Conservation (phyloP, 2,888 invertebrate genomes). For the Drosophila planitibia region DNA sequence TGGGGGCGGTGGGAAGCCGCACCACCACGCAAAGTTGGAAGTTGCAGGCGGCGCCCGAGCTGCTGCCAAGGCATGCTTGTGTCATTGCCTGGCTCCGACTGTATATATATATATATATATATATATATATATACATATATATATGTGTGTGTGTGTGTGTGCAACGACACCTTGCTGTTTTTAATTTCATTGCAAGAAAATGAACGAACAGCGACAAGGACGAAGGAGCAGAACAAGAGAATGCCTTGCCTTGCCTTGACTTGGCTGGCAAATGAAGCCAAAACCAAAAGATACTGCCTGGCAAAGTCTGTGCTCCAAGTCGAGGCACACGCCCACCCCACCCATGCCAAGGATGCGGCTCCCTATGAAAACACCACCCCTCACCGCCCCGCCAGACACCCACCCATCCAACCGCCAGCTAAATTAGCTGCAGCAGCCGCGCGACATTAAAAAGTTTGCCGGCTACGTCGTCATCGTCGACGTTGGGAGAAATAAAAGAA, state of each 20-base stretch:
- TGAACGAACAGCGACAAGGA: constrained; percentile 55
- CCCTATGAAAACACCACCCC: neutral
- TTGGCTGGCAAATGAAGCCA: constrained; percentile 69
- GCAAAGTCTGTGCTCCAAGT: constrained; percentile 71
- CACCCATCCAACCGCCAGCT: constrained; percentile 32
- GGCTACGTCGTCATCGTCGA: constrained; percentile 37
- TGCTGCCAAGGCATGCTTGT: constrained; percentile 34
- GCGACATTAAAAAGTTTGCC: constrained; percentile 77
- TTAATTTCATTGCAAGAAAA: constrained; percentile 83
- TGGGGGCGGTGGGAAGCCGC: constrained; percentile 19
- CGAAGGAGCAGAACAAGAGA: constrained; percentile 35
- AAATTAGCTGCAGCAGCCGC: constrained; percentile 63
- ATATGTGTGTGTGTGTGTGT: constrained; percentile 47
- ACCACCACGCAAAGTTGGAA: constrained; percentile 28
- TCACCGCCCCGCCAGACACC: constrained; percentile 2
- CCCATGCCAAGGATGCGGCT: constrained; percentile 2
- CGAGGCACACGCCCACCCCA: constrained; percentile 25
- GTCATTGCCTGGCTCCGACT: constrained; percentile 41
- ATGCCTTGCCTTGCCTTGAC: constrained; percentile 19
- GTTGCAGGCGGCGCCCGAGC: constrained; percentile 35
- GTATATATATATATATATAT: constrained; percentile 1
- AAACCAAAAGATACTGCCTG: constrained; percentile 68
- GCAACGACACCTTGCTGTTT: constrained; percentile 77
- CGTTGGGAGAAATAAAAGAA: constrained; percentile 35
- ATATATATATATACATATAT: constrained; percentile 3